Conservation (phyloP, 2,888 invertebrate genomes). For the Epirrhoe tristata region DNA sequence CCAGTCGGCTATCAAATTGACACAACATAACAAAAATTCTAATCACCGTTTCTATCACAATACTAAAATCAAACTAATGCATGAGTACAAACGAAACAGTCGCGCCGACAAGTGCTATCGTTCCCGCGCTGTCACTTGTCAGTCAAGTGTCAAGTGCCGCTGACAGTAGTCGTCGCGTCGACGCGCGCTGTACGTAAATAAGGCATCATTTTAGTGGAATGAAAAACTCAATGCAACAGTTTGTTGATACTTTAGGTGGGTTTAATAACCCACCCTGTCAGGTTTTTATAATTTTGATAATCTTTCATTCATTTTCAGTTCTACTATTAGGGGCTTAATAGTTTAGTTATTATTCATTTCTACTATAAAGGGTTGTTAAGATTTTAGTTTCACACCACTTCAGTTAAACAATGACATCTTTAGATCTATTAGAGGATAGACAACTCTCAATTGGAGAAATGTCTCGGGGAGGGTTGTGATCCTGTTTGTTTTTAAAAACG, state of each 20-base stretch:
- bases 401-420: no score
- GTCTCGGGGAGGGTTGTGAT: no score
- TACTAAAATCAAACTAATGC: slow-evolving; percentile 11
- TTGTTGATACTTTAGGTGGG: neutral
- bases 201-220: slow-evolving; percentile 8
- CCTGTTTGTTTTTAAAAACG: no score
- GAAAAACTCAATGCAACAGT: slow-evolving; percentile 18
- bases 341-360: no score
- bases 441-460: no score
- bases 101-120: slow-evolving; percentile 37
- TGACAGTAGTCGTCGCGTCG: slow-evolving; percentile 28
- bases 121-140: slow-evolving; percentile 30
- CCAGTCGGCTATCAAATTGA: neutral
- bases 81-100: slow-evolving; percentile 22
- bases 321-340: neutral
- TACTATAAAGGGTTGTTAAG: no score
- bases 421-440: no score
- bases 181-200: slow-evolving; percentile 21
- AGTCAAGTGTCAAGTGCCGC: slow-evolving; percentile 36
- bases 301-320: neutral
- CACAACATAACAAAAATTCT: neutral
- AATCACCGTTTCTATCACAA: neutral
- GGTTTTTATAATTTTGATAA: neutral
- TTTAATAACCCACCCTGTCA: neutral
- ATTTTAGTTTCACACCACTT: no score